Base-by-base conservation (phyloP, 2,888 invertebrate genomes). In the Thecocarcelia acutangulata region DNA sequence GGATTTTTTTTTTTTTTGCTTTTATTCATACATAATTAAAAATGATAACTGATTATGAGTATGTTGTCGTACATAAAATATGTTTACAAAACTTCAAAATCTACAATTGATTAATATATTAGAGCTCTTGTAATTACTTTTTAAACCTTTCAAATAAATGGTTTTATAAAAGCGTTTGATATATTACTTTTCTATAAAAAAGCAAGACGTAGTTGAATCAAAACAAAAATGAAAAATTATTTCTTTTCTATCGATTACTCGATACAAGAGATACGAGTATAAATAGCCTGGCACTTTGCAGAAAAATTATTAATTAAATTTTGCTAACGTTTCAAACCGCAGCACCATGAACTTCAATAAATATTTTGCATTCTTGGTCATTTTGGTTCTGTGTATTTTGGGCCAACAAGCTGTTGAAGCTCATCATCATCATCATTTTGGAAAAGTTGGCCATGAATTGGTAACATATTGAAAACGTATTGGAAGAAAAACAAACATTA, bases 321-420 rank as follows among this genome's bases (percentile, higher is more conserved):
- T 48, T 2, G 15, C 5, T 56, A 3, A 33, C 12, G 33, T 33
- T 48, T 3, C 12, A 1, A 46, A 5, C 2, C 17, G 13, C 24
- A n/a, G 42, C 50, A 80, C 21, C 37, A 83, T 83, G 82, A 79
- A 83, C 46, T 83, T 83, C 42, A 68, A 69, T 17, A 83, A 82
- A 64, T 81, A 81, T 52, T 84, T 84, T 21, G 70, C 66, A 12
- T 74, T 84, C n/a, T 66, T 84, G 48, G 82, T 84, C 12, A n/a
- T 84, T 42, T 64, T 84, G 66, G 72, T 83, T 5, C 66, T 84
- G 50, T 84, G 83, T 77, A 72, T 84, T 46, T 74, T 84, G 59
- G 82, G 82, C n/a, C 81, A 82, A 19, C 83, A 84, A 37, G 69
- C 73, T 15, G 44, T 74, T 1, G 84, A 84, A 66, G 82, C 84